A percentile compares a stretch with the other conserved stretches of the same genome.
Conservation (phyloP, 2,888 invertebrate genomes). For the Agrochola macilenta region DNA sequence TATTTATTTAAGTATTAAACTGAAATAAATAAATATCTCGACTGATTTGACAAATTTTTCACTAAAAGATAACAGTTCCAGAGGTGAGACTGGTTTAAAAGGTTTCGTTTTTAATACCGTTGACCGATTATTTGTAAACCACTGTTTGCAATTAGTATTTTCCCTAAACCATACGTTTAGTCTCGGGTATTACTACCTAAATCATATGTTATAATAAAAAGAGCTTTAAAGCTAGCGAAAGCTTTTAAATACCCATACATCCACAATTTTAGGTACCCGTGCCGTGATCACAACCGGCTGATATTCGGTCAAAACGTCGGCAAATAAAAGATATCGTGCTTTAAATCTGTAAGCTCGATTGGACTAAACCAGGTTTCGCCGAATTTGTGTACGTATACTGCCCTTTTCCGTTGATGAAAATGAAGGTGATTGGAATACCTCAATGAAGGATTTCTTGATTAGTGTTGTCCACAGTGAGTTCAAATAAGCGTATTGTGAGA, state of each 20-base stretch:
- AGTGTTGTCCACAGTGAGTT: neutral
- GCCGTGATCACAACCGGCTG: neutral
- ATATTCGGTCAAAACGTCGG: neutral
- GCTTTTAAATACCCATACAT: neutral
- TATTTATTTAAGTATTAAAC: no score
- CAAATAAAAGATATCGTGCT: neutral
- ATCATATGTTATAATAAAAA: neutral
- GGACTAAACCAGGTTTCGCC: neutral
- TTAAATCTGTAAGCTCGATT: neutral
- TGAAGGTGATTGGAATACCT: neutral
- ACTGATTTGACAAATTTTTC: no score
- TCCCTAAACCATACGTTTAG: neutral
- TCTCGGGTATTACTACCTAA: neutral
- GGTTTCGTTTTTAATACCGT: neutral
- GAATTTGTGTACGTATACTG: neutral
- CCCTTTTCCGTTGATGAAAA: neutral
- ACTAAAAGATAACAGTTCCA: no score
- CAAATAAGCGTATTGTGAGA: neutral
- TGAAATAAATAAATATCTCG: no score
- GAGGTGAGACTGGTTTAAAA: no score
- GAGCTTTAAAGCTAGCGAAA: neutral
- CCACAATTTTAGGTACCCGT: neutral
- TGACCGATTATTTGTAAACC: neutral
- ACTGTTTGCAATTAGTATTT: neutral
- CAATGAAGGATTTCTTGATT: neutral